Base-by-base conservation (phyloP, 2,797 vertebrate genomes). In the Hemibagrus guttatus region DNA sequence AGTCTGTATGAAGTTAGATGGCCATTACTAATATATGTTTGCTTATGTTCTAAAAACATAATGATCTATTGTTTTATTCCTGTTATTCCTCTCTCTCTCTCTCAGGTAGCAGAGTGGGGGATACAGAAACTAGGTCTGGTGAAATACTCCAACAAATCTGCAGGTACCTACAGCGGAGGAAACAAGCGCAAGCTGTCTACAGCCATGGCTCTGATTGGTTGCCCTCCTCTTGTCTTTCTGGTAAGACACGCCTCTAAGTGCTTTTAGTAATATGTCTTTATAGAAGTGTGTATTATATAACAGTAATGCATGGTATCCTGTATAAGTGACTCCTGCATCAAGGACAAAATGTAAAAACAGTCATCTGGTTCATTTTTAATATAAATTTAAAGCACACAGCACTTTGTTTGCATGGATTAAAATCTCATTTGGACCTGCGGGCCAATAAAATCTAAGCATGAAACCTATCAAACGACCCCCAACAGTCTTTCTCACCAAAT, bases 111-210 rank as follows among this genome's bases (percentile, higher is more conserved):
- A 0, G 97, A 99, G 88, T 99, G 98, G 98, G 98, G 97, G n/a
- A 96, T 99, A 94, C 97, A 96, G 89, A 99, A 99, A 90, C 92
- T 99, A 87, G 98, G 98, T 76, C 93, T 99, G 1, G 91, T 97
- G 86, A 98, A 97, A 87, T 99, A 99, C 0, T 96, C 97, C 84
- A 97, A 95, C 89, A 99, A 97, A 91, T 96, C 96, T 0, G 98
- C 98, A 0, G 97, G 97, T 35, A 98, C 96, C 87, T 99, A 98
- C 92, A 99, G 98, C 0, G 98, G 98, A 0, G 98, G 98, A 13
- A 99, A 99, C 94, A 98, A 96, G 46, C 96, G 98, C 85, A 99
- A 99, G 91, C 97, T 99, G 23, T 99, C 98, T 0, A 99, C 98
- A 2, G 98, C 98, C 35, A 98, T 99, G 71, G 97, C 98, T 71